Conservation (phyloP, 2,888 invertebrate species). For the Sinelater perroti region DNA sequence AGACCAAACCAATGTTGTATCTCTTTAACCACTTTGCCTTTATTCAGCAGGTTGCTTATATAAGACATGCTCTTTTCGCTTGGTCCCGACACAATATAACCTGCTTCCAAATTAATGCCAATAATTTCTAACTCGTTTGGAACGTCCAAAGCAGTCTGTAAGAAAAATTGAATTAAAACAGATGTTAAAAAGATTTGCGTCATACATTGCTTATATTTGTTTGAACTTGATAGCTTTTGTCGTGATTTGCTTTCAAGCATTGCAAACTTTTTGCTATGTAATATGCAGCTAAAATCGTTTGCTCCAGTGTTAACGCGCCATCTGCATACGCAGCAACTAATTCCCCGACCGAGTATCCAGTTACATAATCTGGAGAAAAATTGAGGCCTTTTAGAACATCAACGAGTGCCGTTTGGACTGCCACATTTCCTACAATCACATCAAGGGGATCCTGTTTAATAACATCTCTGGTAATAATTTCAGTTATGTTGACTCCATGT, state of each 20-base stretch:
- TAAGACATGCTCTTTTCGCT: neutral
- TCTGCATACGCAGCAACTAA: conserved; percentile 92
- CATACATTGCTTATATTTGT: neutral
- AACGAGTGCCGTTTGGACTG: conserved; percentile 65
- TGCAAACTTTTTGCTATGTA: neutral
- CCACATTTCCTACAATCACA: conserved; percentile 47
- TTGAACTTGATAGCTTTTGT: neutral
- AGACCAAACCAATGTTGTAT: neutral
- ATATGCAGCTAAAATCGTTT: conserved; percentile 61
- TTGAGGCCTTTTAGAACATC: conserved; percentile 64
- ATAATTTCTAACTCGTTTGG: neutral
- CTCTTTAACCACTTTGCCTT: neutral
- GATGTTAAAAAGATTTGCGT: too few species aligned
- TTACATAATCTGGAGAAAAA: conserved; percentile 44
- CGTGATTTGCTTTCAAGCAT: too few species aligned
- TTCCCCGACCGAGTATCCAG: conserved; percentile 87
- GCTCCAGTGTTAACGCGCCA: conserved; percentile 82
- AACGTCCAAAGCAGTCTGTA: neutral
- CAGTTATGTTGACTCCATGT: conserved; percentile 21
- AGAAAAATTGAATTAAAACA: too few species aligned
- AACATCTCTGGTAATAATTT: conserved; percentile 13
- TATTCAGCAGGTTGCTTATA: neutral
- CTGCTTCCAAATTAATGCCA: neutral
- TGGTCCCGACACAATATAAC: neutral
- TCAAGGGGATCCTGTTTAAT: neutral